phyloP scores from a whole-genome alignment of 2,888 invertebrate species.

The Perdita meconis region DNA sequence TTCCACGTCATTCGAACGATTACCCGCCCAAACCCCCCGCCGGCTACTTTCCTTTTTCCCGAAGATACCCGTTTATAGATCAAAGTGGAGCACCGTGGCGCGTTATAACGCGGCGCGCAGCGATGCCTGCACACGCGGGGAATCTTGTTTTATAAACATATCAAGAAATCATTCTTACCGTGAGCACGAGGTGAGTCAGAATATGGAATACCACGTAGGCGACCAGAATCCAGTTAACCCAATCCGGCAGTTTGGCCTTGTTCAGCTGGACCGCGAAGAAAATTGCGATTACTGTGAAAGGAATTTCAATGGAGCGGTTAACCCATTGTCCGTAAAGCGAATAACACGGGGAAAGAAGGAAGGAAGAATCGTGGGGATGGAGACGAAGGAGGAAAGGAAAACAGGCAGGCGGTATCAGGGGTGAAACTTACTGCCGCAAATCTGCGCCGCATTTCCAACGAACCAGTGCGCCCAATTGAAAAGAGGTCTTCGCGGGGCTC shows the following conservation, averaged over 20 bases:
- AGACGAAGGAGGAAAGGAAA: constrained; percentile 12
- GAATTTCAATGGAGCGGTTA: constrained; percentile 53
- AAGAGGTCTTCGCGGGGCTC: constrained; percentile 90
- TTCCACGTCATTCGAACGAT: background rate
- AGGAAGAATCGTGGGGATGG: too few relatives aligned
- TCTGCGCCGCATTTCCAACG: constrained; percentile 94
- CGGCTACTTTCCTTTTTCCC: background rate
- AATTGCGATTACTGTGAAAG: constrained; percentile 93
- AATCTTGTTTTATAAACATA: constrained; percentile 16
- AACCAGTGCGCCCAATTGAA: constrained; percentile 98
- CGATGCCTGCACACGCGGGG: background rate
- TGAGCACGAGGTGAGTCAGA: constrained; percentile 92
- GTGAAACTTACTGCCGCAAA: constrained; percentile 91
- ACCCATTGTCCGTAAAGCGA: constrained; percentile 23
- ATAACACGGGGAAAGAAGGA: background rate
- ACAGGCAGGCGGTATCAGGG: background rate
- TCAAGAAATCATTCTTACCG: constrained; percentile 87
- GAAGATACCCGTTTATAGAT: constrained; percentile 13
- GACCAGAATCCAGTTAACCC: constrained; percentile 95
- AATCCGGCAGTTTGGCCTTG: constrained; percentile 94
- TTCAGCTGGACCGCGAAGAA: constrained; percentile 95
- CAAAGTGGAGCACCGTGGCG: background rate
- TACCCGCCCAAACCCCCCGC: background rate
- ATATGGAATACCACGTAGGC: constrained; percentile 96
- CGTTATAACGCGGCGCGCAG: background rate